phyloP scores from a whole-genome alignment of 2,113 vertebrate species.

The Tyto alba region DNA sequence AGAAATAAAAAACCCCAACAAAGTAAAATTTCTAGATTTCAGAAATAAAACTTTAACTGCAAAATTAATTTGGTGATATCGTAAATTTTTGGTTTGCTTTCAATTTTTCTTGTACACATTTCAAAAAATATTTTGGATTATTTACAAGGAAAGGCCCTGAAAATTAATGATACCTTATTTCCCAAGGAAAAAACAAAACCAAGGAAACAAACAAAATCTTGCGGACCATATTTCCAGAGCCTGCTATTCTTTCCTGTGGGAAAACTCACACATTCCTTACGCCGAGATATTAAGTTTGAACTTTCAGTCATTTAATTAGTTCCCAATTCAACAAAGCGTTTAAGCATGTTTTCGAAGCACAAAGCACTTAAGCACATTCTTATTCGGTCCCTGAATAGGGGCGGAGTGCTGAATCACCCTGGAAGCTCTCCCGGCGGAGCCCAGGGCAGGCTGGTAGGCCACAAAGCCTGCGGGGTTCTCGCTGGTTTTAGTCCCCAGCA shows the following conservation, averaged over 20 bases:
- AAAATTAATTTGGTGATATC: neutral
- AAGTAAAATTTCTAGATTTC: neutral
- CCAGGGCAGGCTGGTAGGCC: neutral
- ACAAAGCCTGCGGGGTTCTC: neutral
- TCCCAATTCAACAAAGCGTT: conserved; percentile 36
- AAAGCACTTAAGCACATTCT: conserved; percentile 56
- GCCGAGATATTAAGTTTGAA: conserved; percentile 51
- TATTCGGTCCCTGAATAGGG: conserved; percentile 28
- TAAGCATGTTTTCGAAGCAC: conserved; percentile 54
- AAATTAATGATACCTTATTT: neutral
- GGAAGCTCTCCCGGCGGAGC: neutral
- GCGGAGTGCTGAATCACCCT: conserved; percentile 10
- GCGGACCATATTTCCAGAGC: neutral
- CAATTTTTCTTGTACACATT: accelerated
- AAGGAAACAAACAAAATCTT: neutral
- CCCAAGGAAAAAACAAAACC: neutral
- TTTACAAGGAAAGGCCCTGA: neutral
- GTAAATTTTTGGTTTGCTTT: neutral
- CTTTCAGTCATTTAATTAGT: conserved; percentile 53
- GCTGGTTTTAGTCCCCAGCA: neutral
- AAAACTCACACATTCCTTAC: conserved; percentile 45
- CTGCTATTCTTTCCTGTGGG: conserved; percentile 33
- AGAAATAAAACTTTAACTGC: neutral
- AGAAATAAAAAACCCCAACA: neutral
- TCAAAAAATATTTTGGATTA: neutral